These are phyloP conservation scores for Leptinotarsa haldemani DNA, from an alignment of 2,888 invertebrate species.

Conservation along the genomic window DNA sequence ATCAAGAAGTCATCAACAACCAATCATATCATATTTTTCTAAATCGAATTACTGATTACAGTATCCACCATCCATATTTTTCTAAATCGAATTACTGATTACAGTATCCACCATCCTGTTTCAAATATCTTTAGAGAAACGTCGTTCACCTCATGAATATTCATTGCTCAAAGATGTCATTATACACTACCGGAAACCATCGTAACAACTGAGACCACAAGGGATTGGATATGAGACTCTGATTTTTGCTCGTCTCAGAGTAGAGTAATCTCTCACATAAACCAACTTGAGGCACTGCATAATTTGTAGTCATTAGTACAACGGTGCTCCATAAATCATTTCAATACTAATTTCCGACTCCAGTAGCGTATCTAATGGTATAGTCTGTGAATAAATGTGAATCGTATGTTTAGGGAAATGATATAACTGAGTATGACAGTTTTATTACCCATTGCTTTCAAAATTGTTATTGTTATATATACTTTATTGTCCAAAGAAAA, in stretches of 20 bases:
- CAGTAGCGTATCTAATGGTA: conserved; percentile 13
- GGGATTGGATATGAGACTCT: neutral
- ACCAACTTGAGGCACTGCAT: conserved; percentile 19
- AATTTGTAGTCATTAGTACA: conserved; percentile 26
- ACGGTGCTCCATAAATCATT: conserved; percentile 19
- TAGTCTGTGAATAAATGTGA: neutral
- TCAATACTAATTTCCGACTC: conserved; percentile 12
- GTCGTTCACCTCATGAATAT: neutral
- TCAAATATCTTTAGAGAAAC: neutral
- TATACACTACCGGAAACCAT: conserved; percentile 9
- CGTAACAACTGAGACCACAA: conserved; percentile 2
- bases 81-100: too few species aligned
- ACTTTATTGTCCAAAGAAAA: too few species aligned
- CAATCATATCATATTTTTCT: too few species aligned
- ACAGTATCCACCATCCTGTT: too few species aligned
- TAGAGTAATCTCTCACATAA: conserved; percentile 7
- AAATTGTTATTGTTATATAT: too few species aligned
- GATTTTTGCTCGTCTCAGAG: conserved; percentile 4
- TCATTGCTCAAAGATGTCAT: conserved; percentile 7
- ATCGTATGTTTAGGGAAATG: too few species aligned
- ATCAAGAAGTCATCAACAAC: too few species aligned
- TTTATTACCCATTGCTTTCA: too few species aligned
- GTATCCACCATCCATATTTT: too few species aligned
- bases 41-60: too few species aligned
- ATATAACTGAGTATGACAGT: too few species aligned